A percentile compares a stretch with the other conserved stretches of the same genome.
phyloP scores from a whole-genome alignment of 2,888 invertebrate genomes.

The Melitaea athalia region DNA sequence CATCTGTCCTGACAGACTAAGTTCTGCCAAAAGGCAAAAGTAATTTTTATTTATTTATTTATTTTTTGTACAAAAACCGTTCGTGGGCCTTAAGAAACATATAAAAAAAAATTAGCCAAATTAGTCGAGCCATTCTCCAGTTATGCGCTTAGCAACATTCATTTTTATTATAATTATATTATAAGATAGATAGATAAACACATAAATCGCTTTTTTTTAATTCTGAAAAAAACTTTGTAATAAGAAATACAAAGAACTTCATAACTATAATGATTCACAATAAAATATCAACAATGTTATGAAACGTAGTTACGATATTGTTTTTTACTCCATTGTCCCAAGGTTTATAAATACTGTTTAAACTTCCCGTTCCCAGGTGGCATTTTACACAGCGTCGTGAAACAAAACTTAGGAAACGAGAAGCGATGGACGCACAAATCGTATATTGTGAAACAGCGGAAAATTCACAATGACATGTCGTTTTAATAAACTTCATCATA shows the following conservation, averaged over 20 bases:
- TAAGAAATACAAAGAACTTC: constrained; percentile 2
- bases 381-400: constrained; percentile 61
- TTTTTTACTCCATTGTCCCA: constrained; percentile 25
- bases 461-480: constrained; percentile 21
- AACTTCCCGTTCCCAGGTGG: constrained; percentile 59
- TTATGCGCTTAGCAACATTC: too few relatives aligned
- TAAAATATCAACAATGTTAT: constrained; percentile 6
- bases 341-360: constrained; percentile 33
- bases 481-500: constrained; percentile 14
- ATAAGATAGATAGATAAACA: too few relatives aligned
- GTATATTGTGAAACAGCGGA: constrained; percentile 16
- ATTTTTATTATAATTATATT: too few relatives aligned
- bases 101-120: too few relatives aligned
- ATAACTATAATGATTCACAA: constrained; percentile 20
- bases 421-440: constrained; percentile 29
- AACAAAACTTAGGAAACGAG: constrained; percentile 42
- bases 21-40: too few relatives aligned
- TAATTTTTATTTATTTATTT: too few relatives aligned
- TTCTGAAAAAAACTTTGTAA: not conserved
- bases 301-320: constrained; percentile 17
- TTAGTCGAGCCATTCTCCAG: too few relatives aligned
- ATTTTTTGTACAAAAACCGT: too few relatives aligned
- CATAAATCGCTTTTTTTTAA: not conserved
- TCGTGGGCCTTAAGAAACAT: too few relatives aligned
- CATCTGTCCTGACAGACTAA: too few relatives aligned